These are phyloP conservation scores for Isurus oxyrinchus DNA, from an alignment of 2,113 vertebrate genomes.

Conservation along the genomic window DNA sequence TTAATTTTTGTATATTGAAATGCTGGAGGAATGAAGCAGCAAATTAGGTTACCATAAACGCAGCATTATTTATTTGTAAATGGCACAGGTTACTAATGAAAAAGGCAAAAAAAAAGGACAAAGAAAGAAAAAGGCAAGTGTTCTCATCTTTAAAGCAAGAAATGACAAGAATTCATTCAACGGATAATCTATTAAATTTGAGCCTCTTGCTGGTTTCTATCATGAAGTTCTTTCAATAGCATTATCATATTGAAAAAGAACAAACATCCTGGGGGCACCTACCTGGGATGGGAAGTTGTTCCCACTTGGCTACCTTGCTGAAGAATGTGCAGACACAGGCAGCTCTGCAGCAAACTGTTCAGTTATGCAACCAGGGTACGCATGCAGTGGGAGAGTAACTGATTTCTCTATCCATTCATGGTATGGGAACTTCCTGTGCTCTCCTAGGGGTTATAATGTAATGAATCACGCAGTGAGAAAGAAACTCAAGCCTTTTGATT, in stretches of 20 bases:
- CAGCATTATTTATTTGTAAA: neutral
- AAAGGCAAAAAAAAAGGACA: neutral
- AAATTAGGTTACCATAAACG: neutral
- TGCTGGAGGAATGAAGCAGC: neutral
- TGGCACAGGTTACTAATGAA: neutral
- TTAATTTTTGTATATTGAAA: neutral
- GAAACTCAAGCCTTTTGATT: neutral
- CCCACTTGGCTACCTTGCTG: neutral
- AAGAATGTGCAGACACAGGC: neutral
- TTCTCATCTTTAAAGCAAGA: neutral
- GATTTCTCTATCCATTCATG: neutral
- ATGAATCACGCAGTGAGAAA: neutral
- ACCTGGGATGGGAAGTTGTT: neutral
- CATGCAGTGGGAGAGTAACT: slow-evolving; percentile 25
- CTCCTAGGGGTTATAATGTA: neutral
- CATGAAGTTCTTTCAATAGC: neutral
- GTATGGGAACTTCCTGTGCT: neutral
- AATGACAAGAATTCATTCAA: neutral
- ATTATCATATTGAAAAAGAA: neutral
- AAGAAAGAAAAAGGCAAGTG: neutral
- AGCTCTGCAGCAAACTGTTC: slow-evolving; percentile 34
- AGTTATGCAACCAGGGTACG: slow-evolving; percentile 35
- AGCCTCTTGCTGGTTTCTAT: neutral
- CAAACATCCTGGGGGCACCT: neutral
- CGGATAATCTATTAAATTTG: neutral